Evolutionary conservation across 2,113 vertebrate genomes (phyloP).

Genomic region (Cygnus atratus): DNA sequence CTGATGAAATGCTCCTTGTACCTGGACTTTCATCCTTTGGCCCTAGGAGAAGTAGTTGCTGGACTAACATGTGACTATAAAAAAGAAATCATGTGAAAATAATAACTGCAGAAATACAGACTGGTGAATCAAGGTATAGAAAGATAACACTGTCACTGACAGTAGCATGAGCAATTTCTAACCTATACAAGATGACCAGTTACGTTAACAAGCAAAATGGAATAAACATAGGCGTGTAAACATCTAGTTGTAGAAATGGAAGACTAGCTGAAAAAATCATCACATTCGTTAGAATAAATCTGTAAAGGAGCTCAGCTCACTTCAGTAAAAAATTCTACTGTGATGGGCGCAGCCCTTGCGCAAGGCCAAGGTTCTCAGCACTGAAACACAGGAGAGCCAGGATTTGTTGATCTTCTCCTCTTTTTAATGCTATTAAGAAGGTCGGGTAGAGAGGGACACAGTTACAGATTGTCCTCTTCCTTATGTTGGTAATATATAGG

Average conservation of each 20-base stretch:
- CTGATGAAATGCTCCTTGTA: background rate
- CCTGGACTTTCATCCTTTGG: conserved; percentile 57
- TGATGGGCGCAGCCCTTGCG: background rate
- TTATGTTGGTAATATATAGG: background rate
- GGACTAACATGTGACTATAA: background rate
- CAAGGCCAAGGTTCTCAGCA: background rate
- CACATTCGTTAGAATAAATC: background rate
- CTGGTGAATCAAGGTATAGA: background rate
- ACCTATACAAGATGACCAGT: background rate
- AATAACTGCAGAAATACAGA: background rate
- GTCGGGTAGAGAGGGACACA: background rate
- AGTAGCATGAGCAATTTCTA: background rate
- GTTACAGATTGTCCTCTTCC: background rate
- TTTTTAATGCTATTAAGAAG: background rate
- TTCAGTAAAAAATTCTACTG: background rate
- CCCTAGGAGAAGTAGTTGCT: background rate
- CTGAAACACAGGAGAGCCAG: background rate
- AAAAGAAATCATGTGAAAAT: background rate
- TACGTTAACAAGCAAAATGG: background rate
- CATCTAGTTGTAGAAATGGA: background rate
- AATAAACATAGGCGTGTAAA: background rate
- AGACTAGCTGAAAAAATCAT: background rate
- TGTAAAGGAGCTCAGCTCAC: background rate
- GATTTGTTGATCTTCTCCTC: background rate
- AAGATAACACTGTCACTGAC: background rate